These are phyloP conservation scores for Labrus mixtus DNA, from an alignment of 2,113 vertebrate genomes.

Conservation along the genomic window DNA sequence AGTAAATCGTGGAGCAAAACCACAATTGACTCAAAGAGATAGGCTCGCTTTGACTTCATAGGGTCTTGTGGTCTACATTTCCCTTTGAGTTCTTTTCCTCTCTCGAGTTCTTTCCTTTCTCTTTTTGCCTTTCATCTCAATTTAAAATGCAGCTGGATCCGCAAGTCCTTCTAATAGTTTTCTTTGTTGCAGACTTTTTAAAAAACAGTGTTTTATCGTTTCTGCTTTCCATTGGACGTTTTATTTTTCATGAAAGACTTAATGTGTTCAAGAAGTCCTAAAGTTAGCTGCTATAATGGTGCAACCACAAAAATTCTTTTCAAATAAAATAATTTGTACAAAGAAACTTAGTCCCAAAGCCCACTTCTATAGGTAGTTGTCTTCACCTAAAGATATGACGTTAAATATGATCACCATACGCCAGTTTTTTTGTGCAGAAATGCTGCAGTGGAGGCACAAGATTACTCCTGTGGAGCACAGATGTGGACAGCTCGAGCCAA, in stretches of 20 bases:
- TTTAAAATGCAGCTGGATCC: constrained; percentile 81
- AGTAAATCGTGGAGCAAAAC: constrained; percentile 77
- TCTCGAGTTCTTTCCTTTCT: constrained; percentile 57
- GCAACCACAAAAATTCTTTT: constrained; percentile 30
- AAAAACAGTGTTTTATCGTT: constrained; percentile 68
- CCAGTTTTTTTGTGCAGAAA: constrained; percentile 23
- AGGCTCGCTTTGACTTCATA: constrained; percentile 78
- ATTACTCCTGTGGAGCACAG: constrained; percentile 63
- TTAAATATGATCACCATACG: constrained; percentile 36
- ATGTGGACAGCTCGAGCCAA: constrained; percentile 66
- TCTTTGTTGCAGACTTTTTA: constrained; percentile 72
- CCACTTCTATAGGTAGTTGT: constrained; percentile 18
- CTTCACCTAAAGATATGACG: constrained; percentile 25
- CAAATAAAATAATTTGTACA: constrained; percentile 7
- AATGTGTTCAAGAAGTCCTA: constrained; percentile 75
- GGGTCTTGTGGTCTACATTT: constrained; percentile 76
- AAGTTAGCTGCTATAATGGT: constrained; percentile 54
- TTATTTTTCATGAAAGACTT: constrained; percentile 62
- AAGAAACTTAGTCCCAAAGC: constrained; percentile 24
- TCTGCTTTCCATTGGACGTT: constrained; percentile 58
- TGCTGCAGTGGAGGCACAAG: constrained; percentile 36
- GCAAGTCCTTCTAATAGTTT: constrained; percentile 58
- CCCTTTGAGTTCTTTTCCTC: constrained; percentile 61
- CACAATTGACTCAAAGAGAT: constrained; percentile 78
- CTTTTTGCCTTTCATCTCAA: constrained; percentile 75